Base-by-base conservation (phyloP, 2,888 invertebrate species). In the Physocephala rufipes region DNA sequence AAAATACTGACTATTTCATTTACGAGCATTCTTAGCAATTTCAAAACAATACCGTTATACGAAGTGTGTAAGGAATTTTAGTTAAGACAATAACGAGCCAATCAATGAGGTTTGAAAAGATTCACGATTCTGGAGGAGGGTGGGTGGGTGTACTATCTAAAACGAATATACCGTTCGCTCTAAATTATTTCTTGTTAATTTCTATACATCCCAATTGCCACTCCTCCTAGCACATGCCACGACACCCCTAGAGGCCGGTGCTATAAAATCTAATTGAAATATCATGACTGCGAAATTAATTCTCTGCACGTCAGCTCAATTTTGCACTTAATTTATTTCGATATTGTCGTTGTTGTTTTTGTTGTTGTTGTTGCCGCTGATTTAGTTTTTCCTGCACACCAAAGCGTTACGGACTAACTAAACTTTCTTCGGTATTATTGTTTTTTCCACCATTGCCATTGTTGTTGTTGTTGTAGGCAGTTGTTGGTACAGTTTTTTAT, bases 241-340 rank as follows among this genome's bases (percentile, higher is more conserved):
- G 7, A 24, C 47, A 15, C 45, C 59, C 62, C 36, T 24, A 30
- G n/a, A 30, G 3, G 19, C 43, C 19, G 12, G 58, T 4, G 5
- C 3, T 5, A 3, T 58, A 15, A 24, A 12, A 19, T 19, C 30
- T 68, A 68, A 68, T 68, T 68, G 68, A 68, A 68, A 68, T 68
- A 68, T 68, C 68, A 68, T 53, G 28, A 30, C 43, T 21, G n/a
- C 30, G 80, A 82, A 83, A 82, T 82, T 83, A 82, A 83, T 83
- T 82, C 83, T 76, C 81, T 80, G 81, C 82, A 83, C 82, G 82
- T 83, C 82, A 83, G 79, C 78, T 81, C 82, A 83, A 83, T 83
- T 83, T 82, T 82, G 61, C 68, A 68, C 68, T 68, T 62, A 51
- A 68, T 68, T 61, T 67, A 43, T 58, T 67, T 53, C 43, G 59